Evolutionary conservation across 2,113 vertebrate species (phyloP), one percentile per base, ranked within the genome.

Genomic region (Psophia crepitans): DNA sequence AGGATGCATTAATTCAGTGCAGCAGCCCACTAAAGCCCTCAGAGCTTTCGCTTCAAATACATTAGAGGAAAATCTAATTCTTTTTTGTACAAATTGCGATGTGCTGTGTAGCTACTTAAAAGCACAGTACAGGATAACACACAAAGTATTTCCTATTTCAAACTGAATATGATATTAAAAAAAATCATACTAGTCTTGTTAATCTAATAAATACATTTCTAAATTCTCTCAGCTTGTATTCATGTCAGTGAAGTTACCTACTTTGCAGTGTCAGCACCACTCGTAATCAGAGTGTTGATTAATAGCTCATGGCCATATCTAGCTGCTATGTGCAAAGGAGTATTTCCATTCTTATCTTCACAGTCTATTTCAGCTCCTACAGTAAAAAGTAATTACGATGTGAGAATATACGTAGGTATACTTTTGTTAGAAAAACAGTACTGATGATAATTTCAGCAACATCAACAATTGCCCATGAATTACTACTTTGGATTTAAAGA

Each of bases 341-440:
- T 99, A 93, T 99, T 99, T 94, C 99, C 99, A 78, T 99, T 99
- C 97, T 99, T 99, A 96, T 99, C 99, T 98, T 99, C 99, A 98
- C 99, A 99, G 98, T 99, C 99, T 49, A 99, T 99, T 97, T 99
- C 98, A 49, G 99, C 99, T 96, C 99, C 99, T 99, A 79, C 2
- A 91, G 90, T 35, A 91, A 68, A 87, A 83, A 74, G 49, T 12
- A 60, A 58, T 78, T 54, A 79, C 27, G 69, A 57, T 71, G 33
- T 83, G 85, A 60, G 43, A 37, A 51, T 15, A 75, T 21, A 80
- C 1, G 1, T 11, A 49, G 30, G 35, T 17, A 78, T 15, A 74
- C 8, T 80, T 75, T 21, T 24, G 12, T 56, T 46, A 95, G n/a
- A 86, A 90, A 88, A 92, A 63, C 0, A 54, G 27, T 21, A 76